Base-by-base conservation (phyloP, 2,113 vertebrate genomes). In the Falco punctatus region DNA sequence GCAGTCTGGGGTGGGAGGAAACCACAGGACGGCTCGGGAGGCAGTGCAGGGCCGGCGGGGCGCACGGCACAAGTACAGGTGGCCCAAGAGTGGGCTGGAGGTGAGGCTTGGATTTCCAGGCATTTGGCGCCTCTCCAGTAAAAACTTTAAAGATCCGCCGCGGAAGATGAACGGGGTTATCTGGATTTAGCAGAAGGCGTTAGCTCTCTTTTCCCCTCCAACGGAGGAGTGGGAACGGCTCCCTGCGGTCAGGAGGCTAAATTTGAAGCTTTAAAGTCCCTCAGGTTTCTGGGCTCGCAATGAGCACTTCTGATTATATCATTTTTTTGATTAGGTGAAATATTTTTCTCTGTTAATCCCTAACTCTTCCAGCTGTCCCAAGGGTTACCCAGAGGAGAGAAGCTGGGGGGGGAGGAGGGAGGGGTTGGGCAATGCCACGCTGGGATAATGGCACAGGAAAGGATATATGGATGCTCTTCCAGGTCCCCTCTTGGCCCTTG, bases 291-390 rank as follows among this genome's bases (percentile, higher is more conserved):
- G 58, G 87, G 78, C 92, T 92, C 3, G 1, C 69, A 88, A 58
- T 2, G 18, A 84, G 52, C 32, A 9, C 46, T 72, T 79, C 90
- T 93, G 87, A 87, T 91, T 48, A 23, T 84, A 86, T 66, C 11
- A 3, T 15, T 22, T 78, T 90, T 90, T 86, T 71, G 14, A 93
- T 92, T 74, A 91, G 86, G 77, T 67, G 69, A 79, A 94, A 69
- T 89, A 91, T 85, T 91, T 95, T 94, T 81, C 67, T 59, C 81
- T 86, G 46, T 51, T 95, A 85, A 95, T 91, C 52, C 80, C 17
- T 54, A 92, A 94, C 90, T 95, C 74, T 55, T 91, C 11, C 46
- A 15, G 6, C 23, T 82, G 91, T 88, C 73, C 81, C 58, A 48
- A 40, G 46, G 49, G 80, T 65, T 70, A 78, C 40, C 28, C 24